Evolutionary conservation across 2,888 invertebrate genomes (phyloP).

Genomic region (Phengaris arion): DNA sequence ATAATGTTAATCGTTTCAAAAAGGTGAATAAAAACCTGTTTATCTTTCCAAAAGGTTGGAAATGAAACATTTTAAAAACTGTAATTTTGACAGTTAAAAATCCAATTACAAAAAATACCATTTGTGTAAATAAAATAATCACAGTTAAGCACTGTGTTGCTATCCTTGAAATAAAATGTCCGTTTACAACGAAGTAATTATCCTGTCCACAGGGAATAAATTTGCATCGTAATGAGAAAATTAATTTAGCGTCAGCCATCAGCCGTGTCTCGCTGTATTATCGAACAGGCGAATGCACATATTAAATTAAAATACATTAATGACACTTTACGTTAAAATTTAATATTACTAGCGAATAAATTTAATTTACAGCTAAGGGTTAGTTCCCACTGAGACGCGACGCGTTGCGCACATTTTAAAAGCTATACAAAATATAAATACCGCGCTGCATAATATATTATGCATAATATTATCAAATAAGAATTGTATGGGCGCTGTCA

Average conservation of each 20-base stretch:
- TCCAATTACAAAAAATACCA: neutral
- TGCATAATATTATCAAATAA: no score
- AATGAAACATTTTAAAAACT: conserved; percentile 1
- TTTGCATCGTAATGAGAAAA: conserved; percentile 20
- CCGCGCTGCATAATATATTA: no score
- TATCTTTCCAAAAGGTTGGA: neutral
- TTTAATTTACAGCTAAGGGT: no score
- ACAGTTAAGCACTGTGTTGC: conserved; percentile 1
- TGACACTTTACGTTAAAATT: neutral
- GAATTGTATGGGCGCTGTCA: no score
- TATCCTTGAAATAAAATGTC: conserved; percentile 21
- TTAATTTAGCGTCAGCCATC: conserved; percentile 20
- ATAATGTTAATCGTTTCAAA: no score
- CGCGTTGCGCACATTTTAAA: no score
- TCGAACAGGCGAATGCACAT: conserved; percentile 15
- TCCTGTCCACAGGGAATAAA: conserved; percentile 15
- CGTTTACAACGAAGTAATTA: conserved; percentile 16
- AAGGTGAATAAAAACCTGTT: no score
- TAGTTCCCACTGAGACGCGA: no score
- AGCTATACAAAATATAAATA: no score
- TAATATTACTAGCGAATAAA: neutral
- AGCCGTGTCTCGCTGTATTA: neutral
- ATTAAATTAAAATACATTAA: neutral
- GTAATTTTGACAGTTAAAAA: neutral
- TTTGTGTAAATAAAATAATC: neutral